Evolutionary conservation across 2,888 invertebrate species (phyloP).

Genomic region (Zaprionus obscuricornis): DNA sequence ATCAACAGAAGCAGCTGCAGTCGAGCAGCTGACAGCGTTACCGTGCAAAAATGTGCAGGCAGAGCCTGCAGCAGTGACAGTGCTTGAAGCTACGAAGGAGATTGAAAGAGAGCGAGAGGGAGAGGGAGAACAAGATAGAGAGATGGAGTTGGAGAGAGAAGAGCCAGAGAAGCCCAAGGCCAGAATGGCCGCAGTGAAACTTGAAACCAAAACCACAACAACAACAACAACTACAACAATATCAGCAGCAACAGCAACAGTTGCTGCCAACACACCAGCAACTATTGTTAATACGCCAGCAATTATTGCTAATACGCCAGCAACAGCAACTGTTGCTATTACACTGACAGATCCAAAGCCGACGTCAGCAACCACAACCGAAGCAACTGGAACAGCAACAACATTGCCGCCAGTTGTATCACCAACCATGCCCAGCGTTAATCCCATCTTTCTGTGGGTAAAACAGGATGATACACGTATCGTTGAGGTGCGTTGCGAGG

Average conservation of each 20-base stretch:
- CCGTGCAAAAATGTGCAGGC: not conserved
- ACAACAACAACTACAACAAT: slow-evolving; percentile 28
- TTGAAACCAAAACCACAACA: slow-evolving; percentile 68
- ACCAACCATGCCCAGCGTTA: slow-evolving; percentile 78
- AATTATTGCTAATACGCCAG: not conserved
- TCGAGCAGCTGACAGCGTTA: not conserved
- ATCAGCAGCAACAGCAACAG: slow-evolving; percentile 4
- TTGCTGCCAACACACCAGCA: not conserved
- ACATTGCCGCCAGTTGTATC: not conserved
- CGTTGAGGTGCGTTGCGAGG: slow-evolving; percentile 93
- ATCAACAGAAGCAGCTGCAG: slow-evolving; percentile 2
- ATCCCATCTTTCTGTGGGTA: slow-evolving; percentile 94
- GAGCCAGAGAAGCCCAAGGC: slow-evolving; percentile 41
- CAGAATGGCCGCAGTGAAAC: slow-evolving; percentile 56
- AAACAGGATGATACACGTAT: slow-evolving; percentile 91
- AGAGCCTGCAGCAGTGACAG: not conserved
- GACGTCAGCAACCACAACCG: not conserved
- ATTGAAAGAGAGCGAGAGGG: slow-evolving; percentile 2
- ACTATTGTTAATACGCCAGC: not conserved
- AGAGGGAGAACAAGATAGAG: no score
- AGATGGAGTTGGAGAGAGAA: no score
- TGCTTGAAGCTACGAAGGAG: not conserved
- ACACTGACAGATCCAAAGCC: not conserved
- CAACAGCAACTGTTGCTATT: not conserved
- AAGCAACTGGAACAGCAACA: not conserved